Evolutionary conservation across 2,113 vertebrate genomes (phyloP).

Genomic region (Anarhynchus alexandrinus): DNA sequence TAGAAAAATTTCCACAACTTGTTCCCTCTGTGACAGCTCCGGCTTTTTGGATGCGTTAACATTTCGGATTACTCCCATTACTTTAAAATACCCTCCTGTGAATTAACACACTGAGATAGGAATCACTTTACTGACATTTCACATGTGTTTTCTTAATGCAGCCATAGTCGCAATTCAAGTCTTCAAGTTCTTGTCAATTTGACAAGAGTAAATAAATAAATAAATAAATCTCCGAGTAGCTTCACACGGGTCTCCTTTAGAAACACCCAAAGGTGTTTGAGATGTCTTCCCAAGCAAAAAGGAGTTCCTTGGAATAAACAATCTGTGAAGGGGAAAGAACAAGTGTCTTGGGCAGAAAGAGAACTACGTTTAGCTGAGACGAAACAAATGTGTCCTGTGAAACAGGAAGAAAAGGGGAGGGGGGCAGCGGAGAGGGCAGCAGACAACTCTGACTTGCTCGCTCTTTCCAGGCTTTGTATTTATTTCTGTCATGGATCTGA

Average conservation of each 20-base stretch:
- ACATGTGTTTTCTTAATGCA: background rate
- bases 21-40: background rate
- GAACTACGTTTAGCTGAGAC: slow-evolving; percentile 4
- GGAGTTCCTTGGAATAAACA: background rate
- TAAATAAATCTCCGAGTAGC: background rate
- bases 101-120: background rate
- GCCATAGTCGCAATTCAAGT: background rate
- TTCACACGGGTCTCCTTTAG: background rate
- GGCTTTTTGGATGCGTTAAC: background rate
- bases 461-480: slow-evolving; percentile 61
- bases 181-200: background rate
- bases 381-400: slow-evolving; percentile 48
- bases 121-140: background rate
- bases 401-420: slow-evolving; percentile 42
- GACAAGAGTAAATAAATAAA: background rate
- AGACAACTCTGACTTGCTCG: slow-evolving; percentile 48
- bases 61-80: background rate
- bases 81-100: background rate
- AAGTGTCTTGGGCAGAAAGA: slow-evolving; percentile 18
- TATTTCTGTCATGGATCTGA: slow-evolving; percentile 64
- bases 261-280: background rate
- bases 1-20: background rate
- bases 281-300: background rate
- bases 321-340: background rate
- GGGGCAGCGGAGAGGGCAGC: slow-evolving; percentile 38